Conservation (phyloP, 53 echinoderm and acorn worm species). For the Hippasteria phrygiana region DNA sequence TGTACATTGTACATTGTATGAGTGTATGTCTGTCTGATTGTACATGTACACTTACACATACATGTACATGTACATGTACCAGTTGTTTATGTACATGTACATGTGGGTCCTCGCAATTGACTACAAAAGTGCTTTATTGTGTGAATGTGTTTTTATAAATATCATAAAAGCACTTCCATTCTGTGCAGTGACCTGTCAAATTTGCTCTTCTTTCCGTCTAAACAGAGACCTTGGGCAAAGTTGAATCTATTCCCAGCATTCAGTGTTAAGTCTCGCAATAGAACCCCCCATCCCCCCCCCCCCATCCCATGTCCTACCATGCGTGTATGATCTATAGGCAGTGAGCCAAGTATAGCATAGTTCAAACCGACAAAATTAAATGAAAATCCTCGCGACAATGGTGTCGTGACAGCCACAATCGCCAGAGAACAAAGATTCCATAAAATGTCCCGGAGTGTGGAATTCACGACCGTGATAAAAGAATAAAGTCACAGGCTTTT, state of each 20-base stretch:
- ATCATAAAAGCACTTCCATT: not conserved
- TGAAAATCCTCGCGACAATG: slow-evolving; percentile 50
- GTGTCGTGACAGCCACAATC: slow-evolving; percentile 18
- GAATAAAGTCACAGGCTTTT: slow-evolving; percentile 1
- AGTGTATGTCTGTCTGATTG: too few species aligned
- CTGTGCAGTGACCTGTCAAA: slow-evolving; percentile 53
- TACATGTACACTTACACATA: not conserved
- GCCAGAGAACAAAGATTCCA: not conserved
- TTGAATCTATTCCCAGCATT: slow-evolving; percentile 4
- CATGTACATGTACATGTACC: not conserved
- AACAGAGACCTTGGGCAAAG: slow-evolving; percentile 23
- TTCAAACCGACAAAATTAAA: slow-evolving; percentile 9
- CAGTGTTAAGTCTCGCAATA: not conserved
- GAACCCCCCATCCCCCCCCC: too few species aligned
- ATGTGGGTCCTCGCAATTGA: not conserved
- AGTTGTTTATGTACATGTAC: not conserved
- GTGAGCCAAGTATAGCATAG: not conserved
- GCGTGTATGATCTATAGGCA: slow-evolving; percentile 14
- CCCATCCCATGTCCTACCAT: not conserved
- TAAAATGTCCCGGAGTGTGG: slow-evolving; percentile 4
- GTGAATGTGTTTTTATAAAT: not conserved
- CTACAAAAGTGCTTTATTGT: not conserved
- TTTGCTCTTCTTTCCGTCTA: slow-evolving; percentile 18
- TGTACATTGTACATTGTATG: not conserved
- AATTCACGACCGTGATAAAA: slow-evolving; percentile 8